A percentile compares a stretch with the other conserved stretches of the same genome.
phyloP scores from a whole-genome alignment of 1,140 invertebrate species.

The Drosophila serrata region DNA sequence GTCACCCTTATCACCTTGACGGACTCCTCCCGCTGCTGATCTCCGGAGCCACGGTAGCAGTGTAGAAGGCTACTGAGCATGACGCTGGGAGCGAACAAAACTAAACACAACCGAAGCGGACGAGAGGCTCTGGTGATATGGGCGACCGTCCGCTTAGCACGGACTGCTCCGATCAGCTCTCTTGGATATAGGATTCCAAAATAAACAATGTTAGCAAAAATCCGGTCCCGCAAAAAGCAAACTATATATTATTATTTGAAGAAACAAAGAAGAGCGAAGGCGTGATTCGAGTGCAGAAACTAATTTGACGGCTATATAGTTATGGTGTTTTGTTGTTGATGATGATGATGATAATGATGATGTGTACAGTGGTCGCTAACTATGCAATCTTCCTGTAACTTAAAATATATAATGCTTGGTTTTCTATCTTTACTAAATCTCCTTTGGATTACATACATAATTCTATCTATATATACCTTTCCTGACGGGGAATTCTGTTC shows the following conservation, averaged over 20 bases:
- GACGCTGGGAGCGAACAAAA: neutral
- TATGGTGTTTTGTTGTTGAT: neutral
- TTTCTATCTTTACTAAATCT: neutral
- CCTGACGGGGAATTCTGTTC: neutral
- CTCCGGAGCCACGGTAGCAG: neutral
- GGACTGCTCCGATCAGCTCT: constrained; percentile 3
- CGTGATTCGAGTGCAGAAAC: constrained; percentile 24
- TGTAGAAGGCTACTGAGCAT: constrained; percentile 9
- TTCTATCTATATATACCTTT: constrained; percentile 7
- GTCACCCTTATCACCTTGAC: constrained; percentile 18
- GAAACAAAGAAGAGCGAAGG: constrained; percentile 22
- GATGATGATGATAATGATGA: neutral
- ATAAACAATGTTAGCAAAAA: constrained; percentile 27
- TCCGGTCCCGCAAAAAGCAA: constrained; percentile 74
- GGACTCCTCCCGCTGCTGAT: constrained; percentile 4
- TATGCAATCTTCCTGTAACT: neutral
- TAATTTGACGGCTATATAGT: neutral
- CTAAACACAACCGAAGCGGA: constrained; percentile 21
- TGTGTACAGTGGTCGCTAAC: constrained; percentile 4
- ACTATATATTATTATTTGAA: constrained; percentile 29
- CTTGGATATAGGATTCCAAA: constrained; percentile 8
- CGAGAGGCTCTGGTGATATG: constrained; percentile 16
- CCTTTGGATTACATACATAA: neutral
- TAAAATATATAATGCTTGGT: too few relatives aligned
- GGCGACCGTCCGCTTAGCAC: neutral